Evolutionary conservation across 2,113 vertebrate species (phyloP), one percentile per base, ranked within the genome.

Genomic region (human (Homo sapiens)): DNA sequence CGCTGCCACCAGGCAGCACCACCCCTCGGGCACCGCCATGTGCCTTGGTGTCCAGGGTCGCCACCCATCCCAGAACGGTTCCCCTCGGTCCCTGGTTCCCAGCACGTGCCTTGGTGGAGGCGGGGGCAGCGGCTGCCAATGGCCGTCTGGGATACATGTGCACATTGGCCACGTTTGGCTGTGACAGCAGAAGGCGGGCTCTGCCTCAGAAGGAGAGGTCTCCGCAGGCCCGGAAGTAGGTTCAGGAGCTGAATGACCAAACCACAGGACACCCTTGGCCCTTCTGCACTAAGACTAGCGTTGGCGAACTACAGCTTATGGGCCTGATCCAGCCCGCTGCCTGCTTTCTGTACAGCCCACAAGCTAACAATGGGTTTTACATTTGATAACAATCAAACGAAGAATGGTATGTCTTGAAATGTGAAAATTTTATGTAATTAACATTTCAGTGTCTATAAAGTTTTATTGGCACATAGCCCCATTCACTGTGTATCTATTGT

Each of bases 11-110:
- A 2, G 64, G 30, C 38, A 11, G 73, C 17, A n/a, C 2, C 1
- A 30, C 11, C 12, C 5, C 45, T 50, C 17, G 1, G 83, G 78
- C 30, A 3, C 12, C 0, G 0, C 1, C 66, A 45, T 0, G 0
- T 6, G 8, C 8, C 45, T 45, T 22, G 17, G 52, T 9, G 7
- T 18, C 43, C 13, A 8, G 66, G 0, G n/a, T 25, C 57, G 1
- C 3, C n/a, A 6, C 78, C 20, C n/a, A 1, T 16, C 43, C 20
- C 50, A 10, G 85, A 68, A 43, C 10, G 0, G 12, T 5, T 35
- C 32, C 0, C 0, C 48, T 17, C 3, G 2, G 48, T 5, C 70
- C 25, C 11, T 9, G 5, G 35, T 72, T 40, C 83, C 64, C 61
- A 20, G 2, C 45, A 2, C 45, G 1, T 3, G 1, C 4, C 48